Conservation (phyloP, 2,888 invertebrate genomes). For the Eulithis prunata region DNA sequence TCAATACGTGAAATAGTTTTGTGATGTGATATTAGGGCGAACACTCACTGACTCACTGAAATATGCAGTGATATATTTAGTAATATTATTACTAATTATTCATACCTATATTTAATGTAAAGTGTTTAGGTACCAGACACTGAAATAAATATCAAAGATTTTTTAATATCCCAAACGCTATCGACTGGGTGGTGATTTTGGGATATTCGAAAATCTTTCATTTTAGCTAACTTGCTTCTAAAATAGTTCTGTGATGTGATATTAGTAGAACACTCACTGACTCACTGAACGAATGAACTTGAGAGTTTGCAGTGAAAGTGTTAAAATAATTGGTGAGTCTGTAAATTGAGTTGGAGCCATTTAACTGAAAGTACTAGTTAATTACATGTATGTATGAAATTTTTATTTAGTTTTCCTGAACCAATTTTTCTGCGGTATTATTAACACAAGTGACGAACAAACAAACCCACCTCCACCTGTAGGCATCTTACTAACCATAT, state of each 20-base stretch:
- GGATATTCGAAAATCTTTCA: slow-evolving; percentile 4
- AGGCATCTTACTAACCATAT: neutral
- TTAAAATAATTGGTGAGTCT: slow-evolving; percentile 1
- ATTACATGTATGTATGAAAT: neutral
- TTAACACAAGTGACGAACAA: slow-evolving; percentile 13
- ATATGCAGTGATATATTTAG: neutral
- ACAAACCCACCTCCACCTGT: slow-evolving; percentile 22
- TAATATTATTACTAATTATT: no score
- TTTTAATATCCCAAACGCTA: neutral
- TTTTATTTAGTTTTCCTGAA: neutral
- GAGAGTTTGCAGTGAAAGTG: slow-evolving; percentile 6
- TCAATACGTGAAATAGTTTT: slow-evolving; percentile 13
- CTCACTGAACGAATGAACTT: slow-evolving; percentile 1
- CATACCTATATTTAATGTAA: neutral
- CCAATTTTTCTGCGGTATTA: slow-evolving; percentile 4
- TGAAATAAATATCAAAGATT: neutral
- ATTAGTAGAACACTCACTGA: slow-evolving; percentile 17
- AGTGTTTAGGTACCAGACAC: slow-evolving; percentile 1
- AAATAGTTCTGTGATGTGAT: slow-evolving; percentile 28
- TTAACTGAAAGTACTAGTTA: neutral
- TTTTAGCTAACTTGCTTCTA: slow-evolving; percentile 18
- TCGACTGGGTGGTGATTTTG: neutral
- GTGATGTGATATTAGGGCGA: slow-evolving; percentile 20
- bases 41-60: slow-evolving; percentile 4
- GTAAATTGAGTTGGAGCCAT: neutral